A percentile compares a stretch with the other conserved stretches of the same genome.
phyloP scores from a whole-genome alignment of 2,113 vertebrate species.

The Microtus oregoni region DNA sequence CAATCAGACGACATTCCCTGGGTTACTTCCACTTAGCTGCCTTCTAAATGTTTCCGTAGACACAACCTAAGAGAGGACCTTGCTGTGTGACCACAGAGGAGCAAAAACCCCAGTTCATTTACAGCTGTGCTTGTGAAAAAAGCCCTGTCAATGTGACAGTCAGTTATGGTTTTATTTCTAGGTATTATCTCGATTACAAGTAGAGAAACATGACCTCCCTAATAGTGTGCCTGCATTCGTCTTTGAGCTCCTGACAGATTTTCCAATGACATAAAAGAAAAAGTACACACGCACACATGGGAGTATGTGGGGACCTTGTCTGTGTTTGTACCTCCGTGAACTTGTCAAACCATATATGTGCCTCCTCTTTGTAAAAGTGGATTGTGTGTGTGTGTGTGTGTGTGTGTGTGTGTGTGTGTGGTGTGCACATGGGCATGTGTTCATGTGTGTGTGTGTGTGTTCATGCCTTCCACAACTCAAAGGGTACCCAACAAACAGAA shows the following conservation, averaged over 20 bases:
- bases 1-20: background rate
- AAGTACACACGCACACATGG: background rate
- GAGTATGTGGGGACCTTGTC: background rate
- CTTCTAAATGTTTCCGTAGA: conserved; percentile 14
- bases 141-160: conserved; percentile 35
- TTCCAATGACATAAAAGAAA: conserved; percentile 38
- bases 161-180: conserved; percentile 61
- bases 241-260: conserved; percentile 25
- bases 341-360: background rate
- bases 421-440: background rate
- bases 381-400: background rate
- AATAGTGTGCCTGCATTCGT: background rate
- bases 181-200: conserved; percentile 30
- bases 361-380: background rate
- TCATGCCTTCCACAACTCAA: background rate
- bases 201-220: background rate
- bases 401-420: background rate
- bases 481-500: background rate
- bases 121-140: conserved; percentile 14
- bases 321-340: background rate
- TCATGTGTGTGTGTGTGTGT: background rate
- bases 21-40: background rate
- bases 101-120: conserved; percentile 48
- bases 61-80: background rate
- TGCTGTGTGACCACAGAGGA: background rate